Evolutionary conservation across 2,113 vertebrate genomes (phyloP), one percentile per base, ranked within the genome.

Genomic region (Alligator sinensis): DNA sequence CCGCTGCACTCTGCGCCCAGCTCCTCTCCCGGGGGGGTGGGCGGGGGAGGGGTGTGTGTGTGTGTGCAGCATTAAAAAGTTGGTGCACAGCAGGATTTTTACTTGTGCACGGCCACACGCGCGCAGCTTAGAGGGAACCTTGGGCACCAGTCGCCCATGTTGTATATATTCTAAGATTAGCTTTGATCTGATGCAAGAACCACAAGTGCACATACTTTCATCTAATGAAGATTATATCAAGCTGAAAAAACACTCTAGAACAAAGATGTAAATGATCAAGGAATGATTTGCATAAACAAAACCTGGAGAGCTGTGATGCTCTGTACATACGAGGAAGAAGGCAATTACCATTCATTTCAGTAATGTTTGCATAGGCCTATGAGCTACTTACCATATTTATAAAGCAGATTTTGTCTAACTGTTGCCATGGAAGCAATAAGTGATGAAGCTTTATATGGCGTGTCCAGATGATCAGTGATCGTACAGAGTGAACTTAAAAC

Each of bases 391-490:
- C 99, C 99, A 0, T 99, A 99, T 96, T 98, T 99, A 96, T 99
- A 98, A 10, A 99, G 99, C 72, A 99, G 97, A 91, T 97, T 98
- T 94, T 99, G 98, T 84, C 99, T 97, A 60, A 99, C 99, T 0
- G 98, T 96, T 4, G 98, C 98, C 99, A 99, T 99, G 63, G 99
- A 99, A 30, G 97, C 25, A 68, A 99, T 98, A 77, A 99, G 99
- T 0, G 98, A 98, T 1, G 98, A 98, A 54, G 99, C 99, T 30
- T 98, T 98, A 93, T 99, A 99, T 9, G 98, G 97, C 1, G 98
- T 96, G 91, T 99, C 98, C 91, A 99, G 94, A 84, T 98, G 98
- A 88, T 98, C 98, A 3, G 97, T 98, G 97, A 99, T 98, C 27
- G 98, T 97, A 84, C 99, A 98, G 60, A 99, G 98, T 47, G 99